Conservation (phyloP, 2,888 invertebrate species). For the Hirtodrosophila alboralis region DNA sequence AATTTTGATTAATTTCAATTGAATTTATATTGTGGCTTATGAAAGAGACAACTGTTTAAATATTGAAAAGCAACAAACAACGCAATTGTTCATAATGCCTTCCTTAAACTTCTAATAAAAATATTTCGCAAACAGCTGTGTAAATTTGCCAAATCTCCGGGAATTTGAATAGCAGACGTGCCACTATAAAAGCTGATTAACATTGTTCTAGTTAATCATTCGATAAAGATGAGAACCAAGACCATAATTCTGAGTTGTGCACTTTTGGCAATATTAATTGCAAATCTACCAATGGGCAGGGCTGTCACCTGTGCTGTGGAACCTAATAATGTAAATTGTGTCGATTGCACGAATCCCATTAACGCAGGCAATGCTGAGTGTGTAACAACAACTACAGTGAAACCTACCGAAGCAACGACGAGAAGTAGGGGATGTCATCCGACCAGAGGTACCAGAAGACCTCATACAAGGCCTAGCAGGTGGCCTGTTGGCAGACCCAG, state of each 20-base stretch:
- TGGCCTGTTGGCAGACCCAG: conserved; percentile 16
- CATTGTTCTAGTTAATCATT: neutral
- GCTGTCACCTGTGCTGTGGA: conserved; percentile 26
- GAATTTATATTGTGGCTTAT: neutral
- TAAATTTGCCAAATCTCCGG: conserved; percentile 1
- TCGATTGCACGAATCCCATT: conserved; percentile 17
- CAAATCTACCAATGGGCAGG: conserved; percentile 4
- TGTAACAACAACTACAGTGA: conserved; percentile 1
- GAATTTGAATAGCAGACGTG: too few species aligned
- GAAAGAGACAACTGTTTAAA: conserved; percentile 22
- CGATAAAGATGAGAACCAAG: conserved; percentile 7
- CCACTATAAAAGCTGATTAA: conserved; percentile 10
- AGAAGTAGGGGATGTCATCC: conserved; percentile 1
- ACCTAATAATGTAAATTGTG: conserved; percentile 18
- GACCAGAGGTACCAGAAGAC: conserved; percentile 1
- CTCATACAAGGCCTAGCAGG: neutral
- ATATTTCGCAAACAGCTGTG: conserved; percentile 26
- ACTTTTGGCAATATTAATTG: conserved; percentile 5
- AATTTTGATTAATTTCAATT: too few species aligned
- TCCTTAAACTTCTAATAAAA: conserved; percentile 4
- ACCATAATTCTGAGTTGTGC: neutral
- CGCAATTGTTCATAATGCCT: conserved; percentile 5
- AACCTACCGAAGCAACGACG: neutral
- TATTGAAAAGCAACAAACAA: conserved; percentile 8
- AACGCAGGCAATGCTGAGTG: conserved; percentile 22